These are phyloP conservation scores for Aphelocoma californica DNA, from an alignment of 2,797 vertebrate genomes.

Conservation along the genomic window DNA sequence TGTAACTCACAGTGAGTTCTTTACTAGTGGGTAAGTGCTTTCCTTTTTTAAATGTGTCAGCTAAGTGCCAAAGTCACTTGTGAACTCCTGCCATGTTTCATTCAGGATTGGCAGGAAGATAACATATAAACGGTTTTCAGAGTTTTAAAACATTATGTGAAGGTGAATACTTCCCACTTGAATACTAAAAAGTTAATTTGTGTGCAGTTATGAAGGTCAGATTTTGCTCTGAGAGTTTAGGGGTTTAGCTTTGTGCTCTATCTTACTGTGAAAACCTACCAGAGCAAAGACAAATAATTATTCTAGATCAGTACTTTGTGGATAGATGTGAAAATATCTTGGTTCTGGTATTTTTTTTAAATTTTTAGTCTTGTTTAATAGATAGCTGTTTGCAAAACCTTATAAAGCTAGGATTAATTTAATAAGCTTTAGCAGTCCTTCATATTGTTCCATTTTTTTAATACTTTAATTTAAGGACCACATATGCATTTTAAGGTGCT, in stretches of 20 bases:
- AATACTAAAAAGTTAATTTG: neutral
- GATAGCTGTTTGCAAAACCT: neutral
- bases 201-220: neutral
- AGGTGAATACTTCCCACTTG: neutral
- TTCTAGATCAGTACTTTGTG: neutral
- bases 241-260: neutral
- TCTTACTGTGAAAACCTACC: neutral
- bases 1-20: neutral
- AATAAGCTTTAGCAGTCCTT: neutral
- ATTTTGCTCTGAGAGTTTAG: neutral
- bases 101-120: neutral
- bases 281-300: neutral
- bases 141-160: neutral
- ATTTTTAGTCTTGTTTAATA: neutral
- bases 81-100: neutral
- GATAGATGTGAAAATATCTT: neutral
- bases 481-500: neutral
- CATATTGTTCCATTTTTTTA: neutral
- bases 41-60: slow-evolving; percentile 6
- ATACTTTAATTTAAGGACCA: neutral
- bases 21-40: slow-evolving; percentile 7
- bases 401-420: neutral
- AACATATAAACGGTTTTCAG: neutral
- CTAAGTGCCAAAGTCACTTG: neutral
- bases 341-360: neutral